phyloP scores from a whole-genome alignment of 2,113 vertebrate species.

The Gambusia holbrooki region DNA sequence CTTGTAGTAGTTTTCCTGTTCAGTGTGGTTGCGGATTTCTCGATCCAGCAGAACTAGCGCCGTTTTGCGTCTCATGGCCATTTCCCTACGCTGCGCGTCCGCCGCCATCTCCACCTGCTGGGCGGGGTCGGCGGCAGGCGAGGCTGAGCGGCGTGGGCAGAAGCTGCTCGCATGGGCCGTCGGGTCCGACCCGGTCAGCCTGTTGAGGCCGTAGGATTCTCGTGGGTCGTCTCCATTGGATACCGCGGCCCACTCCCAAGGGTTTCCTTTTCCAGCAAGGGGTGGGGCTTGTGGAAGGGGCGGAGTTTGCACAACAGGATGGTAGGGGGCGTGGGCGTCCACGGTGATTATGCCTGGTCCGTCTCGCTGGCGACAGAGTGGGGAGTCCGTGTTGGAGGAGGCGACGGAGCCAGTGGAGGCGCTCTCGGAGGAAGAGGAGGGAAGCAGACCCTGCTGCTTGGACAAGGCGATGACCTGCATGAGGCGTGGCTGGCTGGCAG shows the following conservation, averaged over 20 bases:
- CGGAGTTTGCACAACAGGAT: slow-evolving; percentile 82
- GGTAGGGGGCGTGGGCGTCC: slow-evolving; percentile 88
- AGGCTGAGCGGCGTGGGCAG: slow-evolving; percentile 76
- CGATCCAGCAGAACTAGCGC: slow-evolving; percentile 73
- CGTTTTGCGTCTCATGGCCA: slow-evolving; percentile 85
- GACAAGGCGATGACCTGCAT: slow-evolving; percentile 93
- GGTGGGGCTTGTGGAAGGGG: slow-evolving; percentile 40
- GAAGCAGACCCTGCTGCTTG: slow-evolving; percentile 84
- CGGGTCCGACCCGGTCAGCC: slow-evolving; percentile 73
- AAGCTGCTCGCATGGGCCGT: slow-evolving; percentile 67
- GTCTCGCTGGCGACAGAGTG: slow-evolving; percentile 85
- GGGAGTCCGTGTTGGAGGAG: slow-evolving; percentile 80
- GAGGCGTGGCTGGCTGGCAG: slow-evolving; percentile 86
- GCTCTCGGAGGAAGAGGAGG: slow-evolving; percentile 78
- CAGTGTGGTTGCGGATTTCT: slow-evolving; percentile 67
- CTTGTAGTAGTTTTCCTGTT: slow-evolving; percentile 87
- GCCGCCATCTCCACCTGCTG: slow-evolving; percentile 71
- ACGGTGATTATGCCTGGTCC: slow-evolving; percentile 88
- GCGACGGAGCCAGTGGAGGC: slow-evolving; percentile 80
- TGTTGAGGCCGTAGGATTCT: slow-evolving; percentile 81
- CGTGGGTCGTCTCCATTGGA: slow-evolving; percentile 51
- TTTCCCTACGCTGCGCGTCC: slow-evolving; percentile 76
- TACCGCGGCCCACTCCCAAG: slow-evolving; percentile 84
- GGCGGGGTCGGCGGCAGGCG: slow-evolving; percentile 78
- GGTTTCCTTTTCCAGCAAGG: slow-evolving; percentile 63